Evolutionary conservation across 2,888 invertebrate genomes (phyloP).

Genomic region (Hololepta plana): DNA sequence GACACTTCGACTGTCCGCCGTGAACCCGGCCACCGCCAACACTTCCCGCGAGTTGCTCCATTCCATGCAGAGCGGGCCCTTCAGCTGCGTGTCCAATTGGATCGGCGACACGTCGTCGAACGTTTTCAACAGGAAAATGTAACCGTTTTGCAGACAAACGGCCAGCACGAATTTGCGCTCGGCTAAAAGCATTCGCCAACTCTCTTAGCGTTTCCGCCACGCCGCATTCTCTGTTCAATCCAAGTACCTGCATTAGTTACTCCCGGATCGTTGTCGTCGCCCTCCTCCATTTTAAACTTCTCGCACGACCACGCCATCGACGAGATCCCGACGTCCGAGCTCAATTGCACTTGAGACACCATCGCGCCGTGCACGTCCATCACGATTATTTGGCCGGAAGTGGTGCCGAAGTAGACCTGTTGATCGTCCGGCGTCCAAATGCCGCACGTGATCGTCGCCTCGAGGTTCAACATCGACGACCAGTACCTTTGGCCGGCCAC

Average conservation of each 20-base stretch:
- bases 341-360: slow-evolving; percentile 83
- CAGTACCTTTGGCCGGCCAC: slow-evolving; percentile 95
- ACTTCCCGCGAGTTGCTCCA: slow-evolving; percentile 93
- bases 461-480: slow-evolving; percentile 93
- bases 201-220: too few relatives aligned
- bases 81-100: slow-evolving; percentile 65
- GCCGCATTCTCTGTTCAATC: too few relatives aligned
- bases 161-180: slow-evolving; percentile 63
- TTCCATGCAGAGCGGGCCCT: slow-evolving; percentile 74
- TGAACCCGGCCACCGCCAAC: slow-evolving; percentile 73
- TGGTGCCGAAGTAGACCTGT: slow-evolving; percentile 92
- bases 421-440: slow-evolving; percentile 97
- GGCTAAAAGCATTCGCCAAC: too few relatives aligned
- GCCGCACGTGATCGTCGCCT: slow-evolving; percentile 87
- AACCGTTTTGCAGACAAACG: slow-evolving; percentile 78
- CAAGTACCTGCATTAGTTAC: slow-evolving; percentile 30
- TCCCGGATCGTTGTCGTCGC: slow-evolving; percentile 50
- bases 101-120: slow-evolving; percentile 89
- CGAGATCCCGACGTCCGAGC: slow-evolving; percentile 70
- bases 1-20: slow-evolving; percentile 20
- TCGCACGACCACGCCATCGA: slow-evolving; percentile 95
- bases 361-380: slow-evolving; percentile 95
- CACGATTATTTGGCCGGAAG: slow-evolving; percentile 85
- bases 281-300: slow-evolving; percentile 95
- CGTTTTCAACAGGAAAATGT: slow-evolving; percentile 70